Evolutionary conservation across 2,888 invertebrate genomes (phyloP).

Genomic region (Clepsis dumicolana): DNA sequence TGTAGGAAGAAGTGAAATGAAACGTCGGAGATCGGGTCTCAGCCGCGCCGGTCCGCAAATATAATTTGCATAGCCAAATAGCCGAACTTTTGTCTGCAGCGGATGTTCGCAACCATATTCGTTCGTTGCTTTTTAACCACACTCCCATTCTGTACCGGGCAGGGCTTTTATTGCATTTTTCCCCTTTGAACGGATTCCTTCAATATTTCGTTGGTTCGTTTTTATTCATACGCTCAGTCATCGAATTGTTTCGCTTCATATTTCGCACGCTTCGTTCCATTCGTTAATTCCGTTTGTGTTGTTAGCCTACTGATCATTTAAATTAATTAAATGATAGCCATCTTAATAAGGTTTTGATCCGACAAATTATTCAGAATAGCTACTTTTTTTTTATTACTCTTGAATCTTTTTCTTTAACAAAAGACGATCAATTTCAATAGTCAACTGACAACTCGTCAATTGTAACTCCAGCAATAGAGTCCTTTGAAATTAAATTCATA

Average conservation of each 20-base stretch:
- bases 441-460: slow-evolving; percentile 28
- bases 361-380: background rate
- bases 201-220: slow-evolving; percentile 84
- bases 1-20: slow-evolving; percentile 83
- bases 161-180: slow-evolving; percentile 83
- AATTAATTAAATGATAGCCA: slow-evolving; percentile 1
- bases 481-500: slow-evolving; percentile 41
- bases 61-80: slow-evolving; percentile 87
- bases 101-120: slow-evolving; percentile 85
- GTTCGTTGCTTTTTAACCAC: slow-evolving; percentile 84
- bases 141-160: slow-evolving; percentile 81
- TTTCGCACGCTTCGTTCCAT: slow-evolving; percentile 68
- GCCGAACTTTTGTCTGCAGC: slow-evolving; percentile 84
- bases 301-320: slow-evolving; percentile 40
- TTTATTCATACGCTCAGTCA: slow-evolving; percentile 83
- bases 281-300: slow-evolving; percentile 57
- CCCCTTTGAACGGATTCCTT: slow-evolving; percentile 85
- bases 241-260: slow-evolving; percentile 83
- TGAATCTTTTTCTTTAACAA: slow-evolving; percentile 5
- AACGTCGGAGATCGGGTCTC: slow-evolving; percentile 83
- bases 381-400: background rate
- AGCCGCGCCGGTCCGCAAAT: slow-evolving; percentile 83
- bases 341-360: slow-evolving; percentile 16
- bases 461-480: slow-evolving; percentile 4
- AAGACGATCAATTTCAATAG: slow-evolving; percentile 19